These are phyloP conservation scores for Sphyrna mokarran DNA, from an alignment of 2,113 vertebrate species.

Conservation along the genomic window DNA sequence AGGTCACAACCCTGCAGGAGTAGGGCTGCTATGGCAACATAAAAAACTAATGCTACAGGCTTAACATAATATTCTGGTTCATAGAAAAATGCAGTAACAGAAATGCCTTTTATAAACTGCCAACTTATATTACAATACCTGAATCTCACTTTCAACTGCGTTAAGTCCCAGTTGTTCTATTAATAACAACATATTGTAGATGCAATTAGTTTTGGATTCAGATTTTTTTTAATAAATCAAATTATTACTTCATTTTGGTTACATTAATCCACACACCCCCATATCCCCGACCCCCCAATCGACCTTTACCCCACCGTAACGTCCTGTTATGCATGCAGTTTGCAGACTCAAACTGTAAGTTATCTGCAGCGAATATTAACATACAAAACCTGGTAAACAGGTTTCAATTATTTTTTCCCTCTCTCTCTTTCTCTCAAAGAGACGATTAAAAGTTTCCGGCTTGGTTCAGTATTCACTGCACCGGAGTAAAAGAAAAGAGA, in stretches of 20 bases:
- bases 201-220: constrained; percentile 19
- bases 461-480: constrained; percentile 97
- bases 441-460: constrained; percentile 99
- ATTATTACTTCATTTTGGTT: neutral
- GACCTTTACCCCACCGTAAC: constrained; percentile 45
- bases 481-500: constrained; percentile 70
- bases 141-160: constrained; percentile 46
- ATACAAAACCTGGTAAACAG: constrained; percentile 72
- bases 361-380: constrained; percentile 57
- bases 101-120: constrained; percentile 77
- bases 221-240: neutral
- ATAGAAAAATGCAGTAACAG: constrained; percentile 61
- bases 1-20: constrained; percentile 99
- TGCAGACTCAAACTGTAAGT: constrained; percentile 17
- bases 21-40: constrained; percentile 99
- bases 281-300: neutral
- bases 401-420: constrained; percentile 94
- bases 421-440: constrained; percentile 60
- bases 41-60: constrained; percentile 98
- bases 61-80: constrained; percentile 97
- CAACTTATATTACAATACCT: constrained; percentile 71
- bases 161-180: neutral
- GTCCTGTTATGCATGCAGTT: neutral
- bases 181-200: neutral
- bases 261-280: neutral